Evolutionary conservation across 1,140 invertebrate genomes (phyloP), one percentile per base, ranked within the genome.

Genomic region (Archegozetes longisetosus): DNA sequence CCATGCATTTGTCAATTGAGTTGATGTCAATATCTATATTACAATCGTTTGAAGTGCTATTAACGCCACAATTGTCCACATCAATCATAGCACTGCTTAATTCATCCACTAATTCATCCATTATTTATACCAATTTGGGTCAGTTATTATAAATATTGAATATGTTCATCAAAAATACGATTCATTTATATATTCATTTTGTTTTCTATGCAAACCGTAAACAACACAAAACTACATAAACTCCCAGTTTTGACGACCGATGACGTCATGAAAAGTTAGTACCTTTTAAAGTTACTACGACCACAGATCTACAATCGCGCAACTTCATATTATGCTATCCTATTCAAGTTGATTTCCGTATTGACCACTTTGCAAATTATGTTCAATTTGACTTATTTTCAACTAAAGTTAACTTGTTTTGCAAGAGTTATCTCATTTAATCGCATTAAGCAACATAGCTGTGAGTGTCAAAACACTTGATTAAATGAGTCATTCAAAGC

Each of bases 91-190:
- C 50, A 46, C 57, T 47, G 49, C 57, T 58, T 20, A 58, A 47
- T 40, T 58, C 57, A 25, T 58, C 57, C 12, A 51, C 57, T 13
- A 58, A 28, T 28, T 58, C 57, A 22, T 58, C 57, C 57, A 58
- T 58, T 40, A 9, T 17, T 40, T 40, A 17, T 40, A 17, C 17
- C n/a, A n/a, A n/a, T n/a, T n/a, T n/a, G n/a, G n/a, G n/a, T n/a
- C n/a, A n/a, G 17, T 9, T 40, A 40, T 40, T 9, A 40, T 9
- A 40, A 40, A 9, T 9, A 40, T 9, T 40, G 6, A 40, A 40
- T 40, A 6, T 9, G 17, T 40, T 40, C 32, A 40, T 40, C 32
- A 40, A 6, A 9, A 40, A 40, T 40, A 9, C 6, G 32, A 40
- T 40, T 9, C 17, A 40, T 40, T 40, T 6, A 40, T 40, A 17